A percentile compares a stretch with the other conserved stretches of the same genome.
phyloP scores from a whole-genome alignment of 2,797 vertebrate species.

The Tadarida brasiliensis region DNA sequence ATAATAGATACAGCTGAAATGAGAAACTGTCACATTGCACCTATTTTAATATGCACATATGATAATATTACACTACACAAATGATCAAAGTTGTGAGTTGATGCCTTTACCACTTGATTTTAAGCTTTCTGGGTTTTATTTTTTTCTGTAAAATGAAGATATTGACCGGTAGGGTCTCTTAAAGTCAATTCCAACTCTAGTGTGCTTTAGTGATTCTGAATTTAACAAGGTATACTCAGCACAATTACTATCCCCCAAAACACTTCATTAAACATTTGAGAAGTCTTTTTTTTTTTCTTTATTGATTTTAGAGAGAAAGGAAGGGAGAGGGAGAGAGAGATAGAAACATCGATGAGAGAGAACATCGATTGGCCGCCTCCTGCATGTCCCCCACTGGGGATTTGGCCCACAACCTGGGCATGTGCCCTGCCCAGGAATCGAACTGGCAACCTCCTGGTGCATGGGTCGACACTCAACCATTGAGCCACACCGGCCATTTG shows the following conservation, averaged over 20 bases:
- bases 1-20: not conserved
- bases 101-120: not conserved
- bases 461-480: too few species aligned
- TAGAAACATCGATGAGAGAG: too few species aligned
- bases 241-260: not conserved
- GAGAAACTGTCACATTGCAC: not conserved
- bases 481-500: not conserved
- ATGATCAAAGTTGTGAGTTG: not conserved
- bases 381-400: too few species aligned
- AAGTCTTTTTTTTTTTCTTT: not conserved
- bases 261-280: slow-evolving; percentile 12
- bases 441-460: too few species aligned
- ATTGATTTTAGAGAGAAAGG: too few species aligned
- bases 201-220: not conserved
- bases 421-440: too few species aligned
- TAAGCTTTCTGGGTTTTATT: not conserved
- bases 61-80: not conserved
- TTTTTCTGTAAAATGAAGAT: slow-evolving; percentile 51
- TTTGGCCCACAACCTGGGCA: too few species aligned
- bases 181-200: not conserved
- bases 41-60: not conserved
- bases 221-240: not conserved
- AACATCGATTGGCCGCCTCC: too few species aligned
- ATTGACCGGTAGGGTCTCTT: not conserved
- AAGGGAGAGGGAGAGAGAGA: too few species aligned